phyloP scores from a whole-genome alignment of 2,888 invertebrate species.

The Tinea semifulvella region DNA sequence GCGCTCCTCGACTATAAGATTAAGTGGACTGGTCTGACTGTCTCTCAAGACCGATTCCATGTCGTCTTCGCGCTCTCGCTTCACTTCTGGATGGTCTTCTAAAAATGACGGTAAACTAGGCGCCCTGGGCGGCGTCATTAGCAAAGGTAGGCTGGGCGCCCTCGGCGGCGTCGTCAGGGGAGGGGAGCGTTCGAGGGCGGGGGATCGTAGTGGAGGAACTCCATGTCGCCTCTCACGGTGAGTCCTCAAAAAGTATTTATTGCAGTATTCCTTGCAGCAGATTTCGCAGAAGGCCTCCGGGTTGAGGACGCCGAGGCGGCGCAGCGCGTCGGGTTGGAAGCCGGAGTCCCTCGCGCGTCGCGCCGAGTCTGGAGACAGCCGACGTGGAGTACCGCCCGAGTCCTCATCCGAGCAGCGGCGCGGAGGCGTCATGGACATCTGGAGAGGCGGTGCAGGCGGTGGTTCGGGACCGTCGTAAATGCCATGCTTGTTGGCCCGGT shows the following conservation, averaged over 20 bases:
- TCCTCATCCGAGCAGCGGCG: constrained; percentile 54
- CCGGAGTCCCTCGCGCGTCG: constrained; percentile 75
- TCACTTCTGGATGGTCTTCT: constrained; percentile 54
- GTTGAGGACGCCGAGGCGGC: constrained; percentile 82
- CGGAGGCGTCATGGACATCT: constrained; percentile 56
- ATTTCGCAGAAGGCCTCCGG: constrained; percentile 94
- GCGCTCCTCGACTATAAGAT: constrained; percentile 77
- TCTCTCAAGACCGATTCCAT: constrained; percentile 54
- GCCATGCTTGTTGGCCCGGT: constrained; percentile 97
- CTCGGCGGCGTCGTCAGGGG: constrained; percentile 47
- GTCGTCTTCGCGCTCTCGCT: constrained; percentile 51
- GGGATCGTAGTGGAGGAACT: constrained; percentile 60
- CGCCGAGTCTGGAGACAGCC: constrained; percentile 68
- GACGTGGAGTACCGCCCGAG: constrained; percentile 62
- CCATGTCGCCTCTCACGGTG: constrained; percentile 96
- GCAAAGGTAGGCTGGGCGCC: constrained; percentile 24
- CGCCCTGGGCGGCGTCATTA: constrained; percentile 38
- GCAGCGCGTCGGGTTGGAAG: constrained; percentile 76
- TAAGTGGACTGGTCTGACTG: constrained; percentile 80
- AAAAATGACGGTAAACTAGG: constrained; percentile 52
- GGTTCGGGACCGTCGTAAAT: constrained; percentile 73
- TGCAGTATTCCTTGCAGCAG: constrained; percentile 93
- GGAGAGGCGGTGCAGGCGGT: constrained; percentile 37
- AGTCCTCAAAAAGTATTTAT: constrained; percentile 90
- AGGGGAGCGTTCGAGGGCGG: constrained; percentile 51